A percentile compares a stretch with the other conserved stretches of the same genome.
phyloP scores from a whole-genome alignment of 2,888 invertebrate species.

The Lottia gigantea region DNA sequence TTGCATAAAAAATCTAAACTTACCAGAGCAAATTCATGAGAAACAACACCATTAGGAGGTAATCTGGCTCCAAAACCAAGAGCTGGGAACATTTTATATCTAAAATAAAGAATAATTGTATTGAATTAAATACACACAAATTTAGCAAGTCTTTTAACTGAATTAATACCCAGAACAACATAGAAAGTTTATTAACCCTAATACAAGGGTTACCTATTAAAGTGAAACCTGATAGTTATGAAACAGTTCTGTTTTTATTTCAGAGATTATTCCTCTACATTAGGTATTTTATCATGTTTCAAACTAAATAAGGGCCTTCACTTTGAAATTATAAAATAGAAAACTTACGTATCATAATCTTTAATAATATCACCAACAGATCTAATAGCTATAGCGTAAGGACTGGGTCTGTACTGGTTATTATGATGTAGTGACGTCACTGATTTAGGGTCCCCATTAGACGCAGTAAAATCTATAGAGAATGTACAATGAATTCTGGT shows the following conservation, averaged over 20 bases:
- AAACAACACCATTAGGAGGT: conserved; percentile 70
- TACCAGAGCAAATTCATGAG: conserved; percentile 71
- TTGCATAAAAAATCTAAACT: conserved; percentile 26
- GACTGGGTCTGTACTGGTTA: conserved; percentile 68
- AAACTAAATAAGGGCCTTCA: no score
- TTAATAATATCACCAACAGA: conserved; percentile 70
- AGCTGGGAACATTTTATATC: conserved; percentile 72
- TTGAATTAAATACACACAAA: no score
- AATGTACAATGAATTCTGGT: conserved; percentile 70
- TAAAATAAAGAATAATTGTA: no score
- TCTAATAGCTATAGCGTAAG: conserved; percentile 70
- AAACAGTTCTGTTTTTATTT: no score
- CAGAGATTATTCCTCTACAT: no score
- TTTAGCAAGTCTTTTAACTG: no score
- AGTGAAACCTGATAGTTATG: no score
- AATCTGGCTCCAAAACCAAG: conserved; percentile 73
- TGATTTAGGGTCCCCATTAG: conserved; percentile 68
- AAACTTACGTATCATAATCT: conserved; percentile 68
- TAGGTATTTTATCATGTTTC: no score
- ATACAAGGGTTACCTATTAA: no score
- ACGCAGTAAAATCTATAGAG: conserved; percentile 71
- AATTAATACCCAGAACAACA: no score
- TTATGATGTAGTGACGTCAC: conserved; percentile 70
- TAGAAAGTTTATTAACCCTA: no score
- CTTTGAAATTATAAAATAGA: no score